Conservation (phyloP, 2,888 invertebrate genomes). For the Melieria omissa region DNA sequence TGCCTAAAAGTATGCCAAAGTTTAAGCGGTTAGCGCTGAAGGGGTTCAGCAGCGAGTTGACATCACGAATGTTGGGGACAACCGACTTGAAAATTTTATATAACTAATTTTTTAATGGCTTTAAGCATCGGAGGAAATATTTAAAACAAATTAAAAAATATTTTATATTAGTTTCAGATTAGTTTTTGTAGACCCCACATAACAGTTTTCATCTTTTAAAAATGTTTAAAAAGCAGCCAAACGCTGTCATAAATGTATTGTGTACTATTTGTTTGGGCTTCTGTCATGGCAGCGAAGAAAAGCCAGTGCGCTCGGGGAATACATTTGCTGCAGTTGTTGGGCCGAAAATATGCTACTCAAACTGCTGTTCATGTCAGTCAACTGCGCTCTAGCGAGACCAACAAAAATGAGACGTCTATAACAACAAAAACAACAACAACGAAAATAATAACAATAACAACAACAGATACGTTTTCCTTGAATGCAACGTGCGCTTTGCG, state of each 20-base stretch:
- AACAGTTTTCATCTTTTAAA: background rate
- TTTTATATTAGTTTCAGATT: too few species aligned
- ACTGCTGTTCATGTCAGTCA: conserved; percentile 6
- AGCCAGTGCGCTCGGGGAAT: too few species aligned
- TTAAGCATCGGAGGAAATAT: too few species aligned
- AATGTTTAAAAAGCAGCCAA: background rate
- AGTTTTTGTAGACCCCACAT: too few species aligned
- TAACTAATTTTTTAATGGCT: too few species aligned
- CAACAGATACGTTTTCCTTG: background rate
- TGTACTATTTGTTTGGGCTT: too few species aligned
- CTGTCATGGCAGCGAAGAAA: too few species aligned
- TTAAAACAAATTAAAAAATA: too few species aligned
- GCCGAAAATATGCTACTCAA: conserved; percentile 13
- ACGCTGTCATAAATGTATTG: background rate
- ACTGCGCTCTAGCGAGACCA: background rate
- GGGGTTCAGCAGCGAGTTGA: too few species aligned
- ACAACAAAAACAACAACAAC: background rate
- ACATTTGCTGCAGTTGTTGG: background rate
- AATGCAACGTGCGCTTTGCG: conserved; percentile 31
- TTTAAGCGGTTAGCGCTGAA: too few species aligned
- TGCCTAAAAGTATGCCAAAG: background rate
- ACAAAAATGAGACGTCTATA: background rate
- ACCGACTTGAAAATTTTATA: too few species aligned
- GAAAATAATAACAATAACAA: background rate
- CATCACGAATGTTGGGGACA: too few species aligned